phyloP scores from a whole-genome alignment of 2,888 invertebrate species.

The Andricus quercusramuli region DNA sequence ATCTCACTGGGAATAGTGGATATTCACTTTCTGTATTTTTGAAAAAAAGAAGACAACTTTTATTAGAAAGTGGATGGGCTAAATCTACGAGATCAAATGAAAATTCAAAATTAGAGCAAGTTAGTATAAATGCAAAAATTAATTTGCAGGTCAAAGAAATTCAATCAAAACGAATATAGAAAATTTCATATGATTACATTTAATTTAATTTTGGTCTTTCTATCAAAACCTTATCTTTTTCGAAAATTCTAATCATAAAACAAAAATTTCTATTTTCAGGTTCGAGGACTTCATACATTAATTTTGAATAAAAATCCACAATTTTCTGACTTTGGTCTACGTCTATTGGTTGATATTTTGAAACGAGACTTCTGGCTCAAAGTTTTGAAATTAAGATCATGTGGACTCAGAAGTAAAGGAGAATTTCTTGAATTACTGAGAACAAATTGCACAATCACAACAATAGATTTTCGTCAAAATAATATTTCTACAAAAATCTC shows the following conservation, averaged over 20 bases:
- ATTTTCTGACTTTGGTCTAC: conserved; percentile 58
- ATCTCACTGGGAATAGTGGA: conserved; percentile 50
- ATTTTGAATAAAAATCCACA: conserved; percentile 60
- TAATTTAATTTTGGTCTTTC: too few relatives aligned
- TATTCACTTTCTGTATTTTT: not conserved
- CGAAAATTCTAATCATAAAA: not conserved
- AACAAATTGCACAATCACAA: conserved; percentile 55
- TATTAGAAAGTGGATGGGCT: not conserved
- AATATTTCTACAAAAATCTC: conserved; percentile 52
- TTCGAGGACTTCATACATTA: conserved; percentile 57
- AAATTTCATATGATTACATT: too few relatives aligned
- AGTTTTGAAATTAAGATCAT: conserved; percentile 56
- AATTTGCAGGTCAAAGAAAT: not conserved
- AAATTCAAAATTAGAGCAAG: not conserved
- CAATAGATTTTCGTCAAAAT: conserved; percentile 59
- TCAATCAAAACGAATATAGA: not conserved
- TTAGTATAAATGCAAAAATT: not conserved
- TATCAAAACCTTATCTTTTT: too few relatives aligned
- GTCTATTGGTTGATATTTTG: conserved; percentile 48
- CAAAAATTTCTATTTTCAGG: conserved; percentile 47
- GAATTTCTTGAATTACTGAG: conserved; percentile 57
- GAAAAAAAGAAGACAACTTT: not conserved
- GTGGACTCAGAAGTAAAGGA: conserved; percentile 58
- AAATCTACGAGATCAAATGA: not conserved
- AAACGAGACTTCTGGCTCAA: conserved; percentile 61